phyloP scores from a whole-genome alignment of 2,888 invertebrate genomes.

The Myopa testacea region DNA sequence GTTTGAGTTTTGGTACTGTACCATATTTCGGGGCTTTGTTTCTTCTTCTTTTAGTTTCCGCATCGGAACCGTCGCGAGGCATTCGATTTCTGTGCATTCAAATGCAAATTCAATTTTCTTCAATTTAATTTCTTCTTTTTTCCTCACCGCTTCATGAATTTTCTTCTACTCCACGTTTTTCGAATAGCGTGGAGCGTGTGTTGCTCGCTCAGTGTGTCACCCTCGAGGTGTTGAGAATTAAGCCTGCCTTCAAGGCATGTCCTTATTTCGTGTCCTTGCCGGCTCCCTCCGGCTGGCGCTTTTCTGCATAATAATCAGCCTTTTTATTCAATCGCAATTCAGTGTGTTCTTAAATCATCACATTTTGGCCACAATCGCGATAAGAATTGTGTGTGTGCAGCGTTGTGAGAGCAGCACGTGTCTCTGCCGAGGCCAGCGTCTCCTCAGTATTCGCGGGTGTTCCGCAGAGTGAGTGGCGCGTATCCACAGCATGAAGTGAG shows the following conservation, averaged over 20 bases:
- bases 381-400: slow-evolving; percentile 1
- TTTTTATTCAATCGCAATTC: slow-evolving; percentile 17
- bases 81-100: slow-evolving; percentile 22
- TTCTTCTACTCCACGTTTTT: too few relatives aligned
- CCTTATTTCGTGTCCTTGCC: background rate
- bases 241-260: background rate
- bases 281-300: background rate
- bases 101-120: slow-evolving; percentile 17
- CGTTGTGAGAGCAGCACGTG: slow-evolving; percentile 8
- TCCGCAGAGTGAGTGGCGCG: slow-evolving; percentile 6
- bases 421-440: background rate
- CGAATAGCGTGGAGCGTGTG: background rate
- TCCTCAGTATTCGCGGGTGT: slow-evolving; percentile 1
- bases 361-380: slow-evolving; percentile 20
- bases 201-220: background rate
- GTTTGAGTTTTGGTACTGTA: background rate
- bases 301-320: background rate
- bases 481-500: slow-evolving; percentile 17
- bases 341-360: slow-evolving; percentile 2
- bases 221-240: slow-evolving; percentile 35
- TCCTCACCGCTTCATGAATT: too few relatives aligned
- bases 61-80: background rate
- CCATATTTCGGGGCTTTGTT: background rate
- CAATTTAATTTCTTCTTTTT: slow-evolving; percentile 2
- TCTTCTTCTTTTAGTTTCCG: background rate